phyloP scores from a whole-genome alignment of 2,113 vertebrate genomes.

The Cephalophus harveyi region DNA sequence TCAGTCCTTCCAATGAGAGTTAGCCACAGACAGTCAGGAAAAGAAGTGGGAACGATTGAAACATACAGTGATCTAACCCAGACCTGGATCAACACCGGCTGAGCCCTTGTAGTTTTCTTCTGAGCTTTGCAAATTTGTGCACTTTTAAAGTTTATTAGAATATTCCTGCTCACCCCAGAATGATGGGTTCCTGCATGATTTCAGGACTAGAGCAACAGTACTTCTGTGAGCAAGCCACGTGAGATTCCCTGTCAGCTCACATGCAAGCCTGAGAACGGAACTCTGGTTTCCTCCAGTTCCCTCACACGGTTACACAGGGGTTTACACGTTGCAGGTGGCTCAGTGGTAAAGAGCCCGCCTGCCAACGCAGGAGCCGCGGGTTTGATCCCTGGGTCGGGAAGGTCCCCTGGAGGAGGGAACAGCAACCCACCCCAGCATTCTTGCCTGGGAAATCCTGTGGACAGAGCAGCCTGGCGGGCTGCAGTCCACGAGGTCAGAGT shows the following conservation, averaged over 20 bases:
- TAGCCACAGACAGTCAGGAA: neutral
- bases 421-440: neutral
- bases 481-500: neutral
- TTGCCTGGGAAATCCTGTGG: neutral
- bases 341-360: neutral
- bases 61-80: neutral
- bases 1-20: neutral
- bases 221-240: neutral
- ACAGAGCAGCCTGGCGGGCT: neutral
- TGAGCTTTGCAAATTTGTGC: neutral
- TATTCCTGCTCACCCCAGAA: neutral
- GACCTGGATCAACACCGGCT: neutral
- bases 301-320: neutral
- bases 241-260: neutral
- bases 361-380: neutral
- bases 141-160: neutral
- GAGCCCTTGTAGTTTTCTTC: neutral
- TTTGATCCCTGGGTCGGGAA: neutral
- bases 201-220: neutral
- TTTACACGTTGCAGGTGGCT: fast-evolving
- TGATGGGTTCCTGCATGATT: neutral
- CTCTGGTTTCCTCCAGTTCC: neutral
- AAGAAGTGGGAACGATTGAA: neutral
- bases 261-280: no score
- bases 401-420: neutral